These are phyloP conservation scores for Teleogryllus oceanicus DNA, from an alignment of 2,888 invertebrate species.

Conservation along the genomic window DNA sequence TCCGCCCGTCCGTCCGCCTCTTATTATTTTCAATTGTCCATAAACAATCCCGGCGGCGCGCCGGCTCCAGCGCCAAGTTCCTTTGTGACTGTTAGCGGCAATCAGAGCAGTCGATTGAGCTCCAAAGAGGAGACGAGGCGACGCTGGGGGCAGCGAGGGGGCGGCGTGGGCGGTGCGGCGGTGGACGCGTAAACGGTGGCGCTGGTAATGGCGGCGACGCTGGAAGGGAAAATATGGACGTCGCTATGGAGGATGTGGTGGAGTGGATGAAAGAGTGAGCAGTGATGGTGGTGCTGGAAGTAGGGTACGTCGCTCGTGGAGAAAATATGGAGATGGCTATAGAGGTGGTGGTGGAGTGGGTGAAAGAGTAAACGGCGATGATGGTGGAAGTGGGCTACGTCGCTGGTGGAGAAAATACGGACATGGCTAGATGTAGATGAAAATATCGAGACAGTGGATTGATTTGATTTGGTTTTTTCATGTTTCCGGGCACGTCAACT, in stretches of 20 bases:
- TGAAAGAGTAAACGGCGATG: too few species aligned
- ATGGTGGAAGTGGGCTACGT: too few species aligned
- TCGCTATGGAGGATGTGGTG: background rate
- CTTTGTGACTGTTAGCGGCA: constrained; percentile 18
- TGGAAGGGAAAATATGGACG: too few species aligned
- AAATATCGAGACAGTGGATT: background rate
- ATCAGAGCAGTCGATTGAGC: constrained; percentile 8
- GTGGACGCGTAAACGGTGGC: too few species aligned
- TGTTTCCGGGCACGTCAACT: too few species aligned
- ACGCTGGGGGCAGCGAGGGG: background rate
- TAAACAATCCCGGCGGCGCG: background rate
- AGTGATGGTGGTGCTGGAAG: background rate
- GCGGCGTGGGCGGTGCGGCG: too few species aligned
- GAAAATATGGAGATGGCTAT: too few species aligned
- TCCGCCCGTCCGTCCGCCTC: background rate
- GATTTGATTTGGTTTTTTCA: too few species aligned
- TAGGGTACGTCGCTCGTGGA: background rate
- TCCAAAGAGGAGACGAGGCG: background rate
- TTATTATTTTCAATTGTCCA: constrained; percentile 9
- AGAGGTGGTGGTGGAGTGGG: too few species aligned
- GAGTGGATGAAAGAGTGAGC: background rate
- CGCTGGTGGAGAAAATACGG: too few species aligned
- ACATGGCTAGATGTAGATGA: too few species aligned
- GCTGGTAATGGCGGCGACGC: too few species aligned
- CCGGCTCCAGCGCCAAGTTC: background rate